Evolutionary conservation across 1,140 invertebrate species (phyloP).

Genomic region (Sinella curviseta): DNA sequence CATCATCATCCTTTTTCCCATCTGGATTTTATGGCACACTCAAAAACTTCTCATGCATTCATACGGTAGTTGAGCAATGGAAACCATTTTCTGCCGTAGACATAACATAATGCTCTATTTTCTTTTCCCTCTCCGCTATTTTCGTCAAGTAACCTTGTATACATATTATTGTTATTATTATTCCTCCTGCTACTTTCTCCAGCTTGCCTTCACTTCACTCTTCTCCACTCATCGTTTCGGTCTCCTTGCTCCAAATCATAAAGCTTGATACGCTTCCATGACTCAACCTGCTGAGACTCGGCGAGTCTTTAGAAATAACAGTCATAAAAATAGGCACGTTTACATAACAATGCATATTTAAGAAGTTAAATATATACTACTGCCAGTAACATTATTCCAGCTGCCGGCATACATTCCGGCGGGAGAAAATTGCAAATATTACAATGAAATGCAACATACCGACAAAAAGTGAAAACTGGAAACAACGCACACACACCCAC

Average conservation of each 20-base stretch:
- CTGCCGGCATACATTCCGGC: no score
- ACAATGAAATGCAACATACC: no score
- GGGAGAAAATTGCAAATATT: no score
- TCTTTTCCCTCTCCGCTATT: background rate
- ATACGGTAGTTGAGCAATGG: constrained; percentile 13
- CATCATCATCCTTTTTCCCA: background rate
- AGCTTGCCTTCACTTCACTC: background rate
- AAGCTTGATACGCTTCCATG: constrained; percentile 4
- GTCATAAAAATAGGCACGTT: background rate
- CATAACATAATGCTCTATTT: constrained; percentile 1
- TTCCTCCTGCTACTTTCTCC: background rate
- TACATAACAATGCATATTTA: no score
- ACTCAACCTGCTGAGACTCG: background rate
- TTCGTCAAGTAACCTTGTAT: background rate
- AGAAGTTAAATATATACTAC: no score
- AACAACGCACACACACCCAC: no score
- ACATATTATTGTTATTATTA: background rate
- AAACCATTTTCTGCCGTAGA: constrained; percentile 2
- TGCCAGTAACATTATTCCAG: no score
- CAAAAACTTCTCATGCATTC: constrained; percentile 18
- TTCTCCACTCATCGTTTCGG: background rate
- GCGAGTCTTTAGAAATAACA: background rate
- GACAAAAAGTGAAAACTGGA: no score
- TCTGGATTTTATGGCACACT: constrained; percentile 18
- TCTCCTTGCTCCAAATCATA: background rate